Percentiles rank a stretch among this genome's conserved stretches.
Evolutionary conservation across 1,140 invertebrate genomes (phyloP).

Genomic region (Bombus waltoni): DNA sequence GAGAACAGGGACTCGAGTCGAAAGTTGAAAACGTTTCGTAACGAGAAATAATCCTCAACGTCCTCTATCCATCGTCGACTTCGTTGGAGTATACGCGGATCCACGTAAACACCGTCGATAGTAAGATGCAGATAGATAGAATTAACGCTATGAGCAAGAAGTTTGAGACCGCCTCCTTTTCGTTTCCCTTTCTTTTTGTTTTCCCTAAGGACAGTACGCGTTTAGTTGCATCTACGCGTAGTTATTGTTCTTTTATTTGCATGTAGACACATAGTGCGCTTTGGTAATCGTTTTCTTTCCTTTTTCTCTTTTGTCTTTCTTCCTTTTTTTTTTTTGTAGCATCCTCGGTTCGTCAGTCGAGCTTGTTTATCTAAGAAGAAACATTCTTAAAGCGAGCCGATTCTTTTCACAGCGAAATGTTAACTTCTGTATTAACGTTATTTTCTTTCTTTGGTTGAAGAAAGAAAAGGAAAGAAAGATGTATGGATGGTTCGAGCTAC

Average conservation of each 20-base stretch:
- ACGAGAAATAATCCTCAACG: constrained; percentile 8
- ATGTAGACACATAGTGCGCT: not conserved
- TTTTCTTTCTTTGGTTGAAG: not conserved
- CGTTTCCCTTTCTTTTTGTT: not conserved
- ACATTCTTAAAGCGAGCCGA: not conserved
- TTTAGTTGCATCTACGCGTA: constrained; percentile 10
- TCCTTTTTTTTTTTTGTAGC: not conserved
- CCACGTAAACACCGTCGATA: not conserved
- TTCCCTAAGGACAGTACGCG: not conserved
- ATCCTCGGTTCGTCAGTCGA: not conserved
- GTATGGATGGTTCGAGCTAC: no score
- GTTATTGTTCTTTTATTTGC: not conserved
- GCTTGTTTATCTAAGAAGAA: not conserved
- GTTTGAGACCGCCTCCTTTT: constrained; percentile 10
- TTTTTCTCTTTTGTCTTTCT: not conserved
- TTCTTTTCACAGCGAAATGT: not conserved
- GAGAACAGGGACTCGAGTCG: not conserved
- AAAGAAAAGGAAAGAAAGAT: no score
- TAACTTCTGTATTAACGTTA: not conserved
- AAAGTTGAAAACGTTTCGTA: not conserved
- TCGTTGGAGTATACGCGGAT: not conserved
- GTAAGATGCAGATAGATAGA: not conserved
- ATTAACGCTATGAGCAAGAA: constrained; percentile 1
- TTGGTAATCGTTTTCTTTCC: not conserved
- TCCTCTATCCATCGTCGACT: not conserved